Percentiles rank a stretch among this genome's conserved stretches.
Evolutionary conservation across 2,888 invertebrate genomes (phyloP).

Genomic region (Spisula solida): DNA sequence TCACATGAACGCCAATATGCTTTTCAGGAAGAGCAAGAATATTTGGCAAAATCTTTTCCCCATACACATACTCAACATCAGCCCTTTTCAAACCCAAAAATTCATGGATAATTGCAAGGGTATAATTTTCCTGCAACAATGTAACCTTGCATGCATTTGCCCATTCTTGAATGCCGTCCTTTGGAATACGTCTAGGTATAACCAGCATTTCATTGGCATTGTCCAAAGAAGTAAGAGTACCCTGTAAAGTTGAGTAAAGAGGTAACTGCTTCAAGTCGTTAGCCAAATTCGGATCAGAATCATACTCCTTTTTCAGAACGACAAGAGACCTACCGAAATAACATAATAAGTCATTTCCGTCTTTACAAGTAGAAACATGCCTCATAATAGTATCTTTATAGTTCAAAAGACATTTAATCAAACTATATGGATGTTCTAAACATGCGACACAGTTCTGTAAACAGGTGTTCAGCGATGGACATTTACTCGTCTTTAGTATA

Average conservation of each 20-base stretch:
- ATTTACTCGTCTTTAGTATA: background rate
- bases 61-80: conserved; percentile 23
- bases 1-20: conserved; percentile 19
- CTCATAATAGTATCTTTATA: background rate
- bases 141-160: conserved; percentile 37
- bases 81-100: background rate
- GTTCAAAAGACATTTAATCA: conserved; percentile 29
- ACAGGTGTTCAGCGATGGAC: background rate
- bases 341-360: background rate
- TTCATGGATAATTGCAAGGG: background rate
- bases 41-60: conserved; percentile 32
- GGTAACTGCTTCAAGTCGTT: conserved; percentile 31
- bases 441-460: conserved; percentile 9
- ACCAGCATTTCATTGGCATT: conserved; percentile 32
- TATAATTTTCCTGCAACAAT: conserved; percentile 43
- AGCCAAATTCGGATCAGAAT: background rate
- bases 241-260: conserved; percentile 36
- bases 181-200: conserved; percentile 58
- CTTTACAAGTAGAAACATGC: background rate
- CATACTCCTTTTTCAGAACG: background rate
- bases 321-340: background rate
- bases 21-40: background rate
- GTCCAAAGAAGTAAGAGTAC: conserved; percentile 4
- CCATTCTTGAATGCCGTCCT: conserved; percentile 59
- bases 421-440: conserved; percentile 5